A percentile compares a stretch with the other conserved stretches of the same genome.
Evolutionary conservation across 1,140 invertebrate genomes (phyloP).

Genomic region (Drosophila burlai): DNA sequence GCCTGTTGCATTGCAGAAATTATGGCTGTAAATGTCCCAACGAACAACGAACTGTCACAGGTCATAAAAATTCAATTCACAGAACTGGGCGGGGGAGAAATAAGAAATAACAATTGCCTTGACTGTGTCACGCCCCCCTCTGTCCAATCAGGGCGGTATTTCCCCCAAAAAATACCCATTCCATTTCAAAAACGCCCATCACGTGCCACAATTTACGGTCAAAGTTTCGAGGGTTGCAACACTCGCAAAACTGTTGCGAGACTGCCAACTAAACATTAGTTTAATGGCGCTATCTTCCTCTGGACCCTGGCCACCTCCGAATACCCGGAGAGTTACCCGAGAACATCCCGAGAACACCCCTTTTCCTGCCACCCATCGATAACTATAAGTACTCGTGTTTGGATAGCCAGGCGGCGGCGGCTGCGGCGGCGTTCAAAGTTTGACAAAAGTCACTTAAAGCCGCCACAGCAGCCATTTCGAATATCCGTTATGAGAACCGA

Average conservation of each 20-base stretch:
- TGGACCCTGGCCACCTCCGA: not conserved
- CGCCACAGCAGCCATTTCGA: conserved; percentile 69
- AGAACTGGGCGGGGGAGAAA: conserved; percentile 17
- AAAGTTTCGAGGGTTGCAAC: conserved; percentile 76
- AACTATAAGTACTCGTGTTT: conserved; percentile 74
- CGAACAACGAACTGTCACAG: conserved; percentile 70
- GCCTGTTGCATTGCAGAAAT: conserved; percentile 41
- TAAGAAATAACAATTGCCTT: conserved; percentile 68
- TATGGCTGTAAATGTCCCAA: conserved; percentile 26
- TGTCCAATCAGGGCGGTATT: conserved; percentile 25
- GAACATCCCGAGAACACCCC: not conserved
- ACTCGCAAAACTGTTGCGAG: conserved; percentile 77
- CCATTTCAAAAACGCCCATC: conserved; percentile 57
- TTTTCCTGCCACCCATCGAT: conserved; percentile 48
- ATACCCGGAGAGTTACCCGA: not conserved
- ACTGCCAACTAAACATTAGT: conserved; percentile 82
- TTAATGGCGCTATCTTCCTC: conserved; percentile 62
- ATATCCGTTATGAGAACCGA: conserved; percentile 75
- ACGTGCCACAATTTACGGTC: conserved; percentile 81
- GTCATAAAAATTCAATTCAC: conserved; percentile 77
- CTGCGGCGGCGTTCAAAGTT: conserved; percentile 63
- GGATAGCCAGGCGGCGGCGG: conserved; percentile 42
- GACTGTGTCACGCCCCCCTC: conserved; percentile 31
- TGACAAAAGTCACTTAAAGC: conserved; percentile 82
- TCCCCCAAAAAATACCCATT: conserved; percentile 16